Conservation (phyloP, 1,140 invertebrate species). For the Drosophila kepulauana region DNA sequence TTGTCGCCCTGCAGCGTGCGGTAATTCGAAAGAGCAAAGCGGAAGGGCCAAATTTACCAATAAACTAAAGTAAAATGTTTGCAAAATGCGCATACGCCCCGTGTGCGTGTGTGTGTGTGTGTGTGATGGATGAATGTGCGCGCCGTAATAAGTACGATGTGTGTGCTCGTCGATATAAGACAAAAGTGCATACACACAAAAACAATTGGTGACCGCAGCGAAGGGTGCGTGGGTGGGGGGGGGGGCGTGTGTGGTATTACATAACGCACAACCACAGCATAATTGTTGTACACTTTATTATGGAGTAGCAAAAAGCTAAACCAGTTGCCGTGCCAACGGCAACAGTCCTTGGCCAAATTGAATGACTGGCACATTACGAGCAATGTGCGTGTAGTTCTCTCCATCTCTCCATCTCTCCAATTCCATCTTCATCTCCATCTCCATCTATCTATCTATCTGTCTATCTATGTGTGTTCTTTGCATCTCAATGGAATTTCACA, state of each 20-base stretch:
- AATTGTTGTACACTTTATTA: constrained; percentile 71
- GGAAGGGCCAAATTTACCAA: constrained; percentile 21
- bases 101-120: neutral
- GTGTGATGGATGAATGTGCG: constrained; percentile 7
- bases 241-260: too few relatives aligned
- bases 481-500: constrained; percentile 38
- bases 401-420: neutral
- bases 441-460: constrained; percentile 23
- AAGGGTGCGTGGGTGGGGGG: constrained; percentile 7
- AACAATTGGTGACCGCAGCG: constrained; percentile 19
- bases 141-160: neutral
- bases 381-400: neutral
- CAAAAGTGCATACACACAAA: neutral
- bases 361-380: constrained; percentile 62
- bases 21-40: too few relatives aligned
- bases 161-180: constrained; percentile 11
- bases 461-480: constrained; percentile 23
- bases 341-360: constrained; percentile 46
- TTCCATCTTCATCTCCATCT: neutral
- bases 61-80: constrained; percentile 41
- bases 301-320: constrained; percentile 17
- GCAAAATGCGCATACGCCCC: constrained; percentile 28
- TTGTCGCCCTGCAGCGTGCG: neutral
- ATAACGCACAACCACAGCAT: constrained; percentile 58
- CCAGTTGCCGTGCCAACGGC: neutral